Conservation (phyloP, 2,888 invertebrate genomes). For the Agapostemon virescens region DNA sequence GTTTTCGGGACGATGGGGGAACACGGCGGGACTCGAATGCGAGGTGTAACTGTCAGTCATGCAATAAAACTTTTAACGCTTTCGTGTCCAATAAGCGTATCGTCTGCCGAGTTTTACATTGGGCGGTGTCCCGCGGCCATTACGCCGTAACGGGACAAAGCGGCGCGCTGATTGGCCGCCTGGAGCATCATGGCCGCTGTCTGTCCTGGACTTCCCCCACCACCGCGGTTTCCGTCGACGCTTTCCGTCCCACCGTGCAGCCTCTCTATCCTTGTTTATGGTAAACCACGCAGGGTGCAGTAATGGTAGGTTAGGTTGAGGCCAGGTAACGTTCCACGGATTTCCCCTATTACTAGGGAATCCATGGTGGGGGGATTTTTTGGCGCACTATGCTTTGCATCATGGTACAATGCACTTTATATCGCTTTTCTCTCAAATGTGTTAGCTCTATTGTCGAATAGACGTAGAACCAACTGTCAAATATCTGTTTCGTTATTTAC, state of each 20-base stretch:
- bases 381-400: not conserved
- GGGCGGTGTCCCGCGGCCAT: conserved; percentile 79
- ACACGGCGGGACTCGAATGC: conserved; percentile 60
- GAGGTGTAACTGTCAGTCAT: conserved; percentile 76
- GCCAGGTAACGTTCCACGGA: conserved; percentile 39
- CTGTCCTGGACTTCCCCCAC: conserved; percentile 67
- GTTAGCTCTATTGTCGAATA: not conserved
- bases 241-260: conserved; percentile 56
- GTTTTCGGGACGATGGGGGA: conserved; percentile 66
- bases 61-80: conserved; percentile 79
- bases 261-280: conserved; percentile 41
- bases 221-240: conserved; percentile 19
- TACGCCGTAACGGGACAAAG: conserved; percentile 73
- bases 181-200: conserved; percentile 77
- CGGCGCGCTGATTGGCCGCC: conserved; percentile 71
- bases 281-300: conserved; percentile 33
- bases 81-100: conserved; percentile 77
- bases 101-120: conserved; percentile 72
- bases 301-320: conserved; percentile 24
- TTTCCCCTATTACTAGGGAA: conserved; percentile 7
- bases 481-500: not conserved
- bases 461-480: too few species aligned
- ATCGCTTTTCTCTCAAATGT: not conserved
- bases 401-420: too few species aligned
- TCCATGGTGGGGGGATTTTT: not conserved